Percentiles rank a stretch among this genome's conserved stretches.
Conservation (phyloP, 2,113 vertebrate genomes). For the Catharus minimus region DNA sequence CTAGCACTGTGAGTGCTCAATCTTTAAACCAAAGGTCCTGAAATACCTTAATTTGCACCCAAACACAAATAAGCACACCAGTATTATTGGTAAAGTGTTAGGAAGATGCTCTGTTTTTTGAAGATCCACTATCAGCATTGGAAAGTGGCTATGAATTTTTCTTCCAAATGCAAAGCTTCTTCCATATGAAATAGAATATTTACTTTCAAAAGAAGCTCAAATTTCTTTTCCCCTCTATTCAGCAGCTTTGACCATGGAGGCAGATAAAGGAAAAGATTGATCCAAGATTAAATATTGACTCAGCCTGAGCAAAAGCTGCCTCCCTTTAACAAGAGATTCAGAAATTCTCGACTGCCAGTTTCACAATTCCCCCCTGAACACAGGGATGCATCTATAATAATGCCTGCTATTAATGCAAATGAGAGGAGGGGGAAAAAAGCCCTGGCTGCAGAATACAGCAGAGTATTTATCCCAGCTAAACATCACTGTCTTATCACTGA, state of each 20-base stretch:
- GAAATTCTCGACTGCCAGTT: not conserved
- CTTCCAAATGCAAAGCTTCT: not conserved
- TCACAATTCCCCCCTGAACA: not conserved
- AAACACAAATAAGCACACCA: not conserved
- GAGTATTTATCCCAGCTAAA: not conserved
- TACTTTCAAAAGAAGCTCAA: not conserved
- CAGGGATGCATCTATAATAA: not conserved
- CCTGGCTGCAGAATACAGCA: not conserved
- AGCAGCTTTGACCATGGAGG: not conserved
- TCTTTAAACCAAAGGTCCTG: not conserved
- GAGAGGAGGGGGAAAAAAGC: accelerated
- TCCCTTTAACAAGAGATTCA: not conserved
- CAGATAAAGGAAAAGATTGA: not conserved
- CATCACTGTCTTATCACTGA: not conserved
- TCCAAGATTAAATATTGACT: not conserved
- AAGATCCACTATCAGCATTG: not conserved
- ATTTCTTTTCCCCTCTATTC: not conserved
- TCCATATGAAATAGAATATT: not conserved
- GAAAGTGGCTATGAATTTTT: not conserved
- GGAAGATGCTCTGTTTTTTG: not conserved
- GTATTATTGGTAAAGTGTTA: not conserved
- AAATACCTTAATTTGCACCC: not conserved
- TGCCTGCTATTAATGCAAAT: not conserved
- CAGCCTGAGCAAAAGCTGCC: not conserved
- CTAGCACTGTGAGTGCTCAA: not conserved